Evolutionary conservation across 1,140 invertebrate species (phyloP), one percentile per base, ranked within the genome.

Genomic region (Ladona fulva): DNA sequence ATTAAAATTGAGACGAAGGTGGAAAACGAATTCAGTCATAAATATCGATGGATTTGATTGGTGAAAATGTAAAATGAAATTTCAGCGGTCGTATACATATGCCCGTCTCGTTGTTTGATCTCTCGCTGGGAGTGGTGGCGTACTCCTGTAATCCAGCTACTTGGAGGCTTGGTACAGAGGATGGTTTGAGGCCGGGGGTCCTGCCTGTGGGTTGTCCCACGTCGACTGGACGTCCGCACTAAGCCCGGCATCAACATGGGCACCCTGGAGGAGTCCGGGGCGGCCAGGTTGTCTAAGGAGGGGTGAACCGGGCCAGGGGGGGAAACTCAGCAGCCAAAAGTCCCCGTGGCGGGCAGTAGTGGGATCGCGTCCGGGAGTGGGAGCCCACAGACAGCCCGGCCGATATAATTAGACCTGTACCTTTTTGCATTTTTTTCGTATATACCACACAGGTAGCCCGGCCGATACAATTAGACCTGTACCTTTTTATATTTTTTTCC

Each of bases 301-400:
- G 91, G 92, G 93, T 91, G 94, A 88, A 97, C 89, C 92, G 95
- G 95, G 94, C 93, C 94, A 97, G 95, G 92, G 92, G n/a, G 92
- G 93, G 94, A 92, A 95, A 96, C 92, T 90, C 91, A 95, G 93
- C 94, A 96, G 93, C 93, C 93, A 95, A 95, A 94, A 96, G 94
- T 93, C 91, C 91, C 93, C 94, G 93, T 94, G 94, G 93, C 88
- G 92, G 88, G 92, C 94, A 95, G 95, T 96, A 96, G 94, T 95
- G 94, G 95, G 95, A 96, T 95, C 91, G 95, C 95, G 92, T 90
- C 93, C 90, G 93, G 94, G 95, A 97, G 95, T 95, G 91, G 89
- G 90, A 87, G 88, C 89, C 88, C 87, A 88, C 88, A 88, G 86
- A 85, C 89, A 95, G 94, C 94, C 93, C 87, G 89, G 88, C 90